phyloP scores from a whole-genome alignment of 53 echinoderm and acorn worm species.

The Patiria pectinifera region DNA sequence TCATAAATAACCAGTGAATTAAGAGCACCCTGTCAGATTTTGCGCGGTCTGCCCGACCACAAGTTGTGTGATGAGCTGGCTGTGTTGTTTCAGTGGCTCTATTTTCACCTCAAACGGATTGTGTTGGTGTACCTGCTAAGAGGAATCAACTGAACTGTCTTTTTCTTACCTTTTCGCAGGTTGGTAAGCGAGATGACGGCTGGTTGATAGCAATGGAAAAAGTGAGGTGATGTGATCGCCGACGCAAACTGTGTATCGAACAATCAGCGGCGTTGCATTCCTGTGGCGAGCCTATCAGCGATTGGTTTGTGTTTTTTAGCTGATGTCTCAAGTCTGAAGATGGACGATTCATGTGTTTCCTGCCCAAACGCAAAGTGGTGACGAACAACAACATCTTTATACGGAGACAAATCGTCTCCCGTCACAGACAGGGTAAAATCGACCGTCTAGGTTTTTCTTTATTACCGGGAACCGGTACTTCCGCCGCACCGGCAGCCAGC shows the following conservation, averaged over 20 bases:
- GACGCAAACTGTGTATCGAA: too few species aligned
- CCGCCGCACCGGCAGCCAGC: background rate
- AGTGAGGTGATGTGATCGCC: slow-evolving; percentile 3
- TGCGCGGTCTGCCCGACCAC: background rate
- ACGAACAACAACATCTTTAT: background rate
- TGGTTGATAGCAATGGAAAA: background rate
- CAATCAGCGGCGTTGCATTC: slow-evolving; percentile 11
- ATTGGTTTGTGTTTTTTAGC: background rate
- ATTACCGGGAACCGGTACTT: background rate
- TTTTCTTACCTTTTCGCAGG: background rate
- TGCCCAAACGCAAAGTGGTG: background rate
- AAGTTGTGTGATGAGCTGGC: background rate
- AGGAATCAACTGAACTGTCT: background rate
- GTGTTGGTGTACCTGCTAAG: background rate
- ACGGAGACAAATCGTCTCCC: background rate
- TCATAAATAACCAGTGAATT: slow-evolving; percentile 47
- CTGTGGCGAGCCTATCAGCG: background rate
- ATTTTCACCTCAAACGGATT: background rate
- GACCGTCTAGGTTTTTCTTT: background rate
- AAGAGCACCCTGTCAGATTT: slow-evolving; percentile 6
- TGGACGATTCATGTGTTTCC: slow-evolving; percentile 6
- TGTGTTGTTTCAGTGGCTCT: background rate
- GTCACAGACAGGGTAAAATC: background rate
- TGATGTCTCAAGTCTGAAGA: too few species aligned
- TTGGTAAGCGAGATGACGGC: background rate